A percentile compares a stretch with the other conserved stretches of the same genome.
Conservation (phyloP, 2,113 vertebrate genomes). For the Periophthalmodon schlosseri region DNA sequence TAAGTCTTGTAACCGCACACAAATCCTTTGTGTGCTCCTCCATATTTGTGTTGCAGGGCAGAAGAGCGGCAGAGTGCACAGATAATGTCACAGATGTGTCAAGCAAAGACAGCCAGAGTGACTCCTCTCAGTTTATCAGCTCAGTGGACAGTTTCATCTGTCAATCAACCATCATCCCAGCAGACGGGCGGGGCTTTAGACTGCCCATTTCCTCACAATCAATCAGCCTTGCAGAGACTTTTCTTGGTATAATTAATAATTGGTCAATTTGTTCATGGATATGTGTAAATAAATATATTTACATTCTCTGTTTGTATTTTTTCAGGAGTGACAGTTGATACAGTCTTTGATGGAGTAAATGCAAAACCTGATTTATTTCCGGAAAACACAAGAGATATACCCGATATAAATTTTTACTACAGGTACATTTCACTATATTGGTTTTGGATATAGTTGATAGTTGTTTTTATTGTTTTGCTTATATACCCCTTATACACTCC, state of each 20-base stretch:
- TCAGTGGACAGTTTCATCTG: constrained; percentile 90
- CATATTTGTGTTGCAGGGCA: constrained; percentile 45
- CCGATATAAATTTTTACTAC: constrained; percentile 95
- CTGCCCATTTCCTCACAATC: constrained; percentile 92
- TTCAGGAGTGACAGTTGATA: constrained; percentile 86
- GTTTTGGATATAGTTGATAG: too few species aligned
- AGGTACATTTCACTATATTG: constrained; percentile 74
- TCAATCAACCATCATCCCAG: constrained; percentile 94
- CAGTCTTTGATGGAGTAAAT: constrained; percentile 80
- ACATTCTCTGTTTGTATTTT: neutral
- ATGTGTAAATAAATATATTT: neutral
- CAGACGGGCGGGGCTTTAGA: constrained; percentile 92
- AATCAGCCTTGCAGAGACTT: constrained; percentile 90
- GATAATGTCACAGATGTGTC: constrained; percentile 95
- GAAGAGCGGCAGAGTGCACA: constrained; percentile 77
- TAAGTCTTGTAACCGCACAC: neutral
- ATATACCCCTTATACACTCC: neutral
- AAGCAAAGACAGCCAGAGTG: constrained; percentile 82
- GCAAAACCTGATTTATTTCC: constrained; percentile 84
- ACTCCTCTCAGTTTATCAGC: constrained; percentile 82
- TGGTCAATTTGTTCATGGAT: neutral
- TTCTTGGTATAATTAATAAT: constrained; percentile 80
- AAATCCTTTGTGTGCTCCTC: neutral
- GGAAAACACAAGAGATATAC: constrained; percentile 71
- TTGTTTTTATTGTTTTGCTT: neutral